phyloP scores from a whole-genome alignment of 2,797 vertebrate genomes.

The Pempheris klunzingeri region DNA sequence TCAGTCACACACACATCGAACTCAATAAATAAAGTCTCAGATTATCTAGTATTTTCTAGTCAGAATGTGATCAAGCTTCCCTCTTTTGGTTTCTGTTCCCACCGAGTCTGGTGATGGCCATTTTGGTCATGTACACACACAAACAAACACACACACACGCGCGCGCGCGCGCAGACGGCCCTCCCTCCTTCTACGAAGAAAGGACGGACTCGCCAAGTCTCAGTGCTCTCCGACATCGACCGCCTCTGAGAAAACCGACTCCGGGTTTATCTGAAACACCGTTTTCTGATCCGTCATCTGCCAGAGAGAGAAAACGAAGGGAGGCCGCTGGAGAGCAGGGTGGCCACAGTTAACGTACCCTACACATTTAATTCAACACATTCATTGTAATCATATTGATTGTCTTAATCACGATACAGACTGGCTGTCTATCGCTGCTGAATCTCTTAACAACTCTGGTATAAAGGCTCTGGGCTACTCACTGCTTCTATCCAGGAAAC shows the following conservation, averaged over 20 bases:
- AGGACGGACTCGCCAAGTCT: neutral
- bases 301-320: neutral
- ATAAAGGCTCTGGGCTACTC: conserved; percentile 55
- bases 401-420: conserved; percentile 64
- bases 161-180: neutral
- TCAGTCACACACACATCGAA: conserved; percentile 79
- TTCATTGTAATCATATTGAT: conserved; percentile 60
- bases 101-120: conserved; percentile 42
- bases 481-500: conserved; percentile 36
- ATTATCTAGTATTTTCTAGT: conserved; percentile 64
- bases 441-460: conserved; percentile 57
- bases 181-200: conserved; percentile 23
- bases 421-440: conserved; percentile 38
- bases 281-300: neutral
- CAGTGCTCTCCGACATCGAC: conserved; percentile 22
- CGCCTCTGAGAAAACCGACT: conserved; percentile 1
- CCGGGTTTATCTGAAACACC: neutral
- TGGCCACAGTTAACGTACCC: conserved; percentile 49
- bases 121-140: conserved; percentile 56
- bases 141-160: neutral
- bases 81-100: conserved; percentile 70
- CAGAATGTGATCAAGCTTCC: conserved; percentile 56
- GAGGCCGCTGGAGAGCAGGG: conserved; percentile 1
- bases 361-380: conserved; percentile 55
- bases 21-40: conserved; percentile 88